Evolutionary conservation across 2,888 invertebrate species (phyloP), one percentile per base, ranked within the genome.

Genomic region (Drosophila testacea): DNA sequence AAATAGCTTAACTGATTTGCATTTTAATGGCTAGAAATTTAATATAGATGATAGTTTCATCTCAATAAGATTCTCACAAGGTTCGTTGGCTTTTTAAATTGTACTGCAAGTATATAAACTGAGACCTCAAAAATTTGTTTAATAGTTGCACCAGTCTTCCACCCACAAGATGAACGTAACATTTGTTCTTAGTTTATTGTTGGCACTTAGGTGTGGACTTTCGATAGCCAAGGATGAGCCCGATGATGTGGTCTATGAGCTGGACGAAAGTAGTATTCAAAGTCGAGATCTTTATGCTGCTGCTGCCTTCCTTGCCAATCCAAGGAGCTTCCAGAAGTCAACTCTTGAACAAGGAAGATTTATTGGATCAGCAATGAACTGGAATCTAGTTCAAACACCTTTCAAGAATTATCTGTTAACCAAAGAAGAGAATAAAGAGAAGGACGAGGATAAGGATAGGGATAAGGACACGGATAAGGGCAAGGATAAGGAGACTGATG

Each of bases 51-150:
- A 32, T 6, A 7, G 32, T 7, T 13, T 4, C 10, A 44, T 1
- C 13, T 32, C 0, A 22, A 2, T 11, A 22, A 6, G 11, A 4
- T 32, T 54, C 16, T 54, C 13, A 32, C 11, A 4, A 1, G 32
- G 44, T 3, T 55, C 22, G 28, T 28, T 22, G 38, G n/a, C 39
- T 22, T 60, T 50, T 28, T 57, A 13, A n/a, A 38, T 1, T 39
- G 28, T 36, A 54, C 22, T 27, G 41, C 36, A 39, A 56, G 46
- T 72, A 69, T 72, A 68, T 51, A 72, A 73, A 30, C 66, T 39
- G 22, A 1, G 4, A 7, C 10, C n/a, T 9, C 16, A 16, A 6
- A 52, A 34, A 28, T 30, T 11, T 42, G 27, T 11, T 44, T 11
- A 54, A 57, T 73, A 77, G 77, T 77, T 59, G 7, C 27, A 55